These are phyloP conservation scores for Eleutherodactylus coqui DNA, from an alignment of 2,797 vertebrate genomes.

Conservation along the genomic window DNA sequence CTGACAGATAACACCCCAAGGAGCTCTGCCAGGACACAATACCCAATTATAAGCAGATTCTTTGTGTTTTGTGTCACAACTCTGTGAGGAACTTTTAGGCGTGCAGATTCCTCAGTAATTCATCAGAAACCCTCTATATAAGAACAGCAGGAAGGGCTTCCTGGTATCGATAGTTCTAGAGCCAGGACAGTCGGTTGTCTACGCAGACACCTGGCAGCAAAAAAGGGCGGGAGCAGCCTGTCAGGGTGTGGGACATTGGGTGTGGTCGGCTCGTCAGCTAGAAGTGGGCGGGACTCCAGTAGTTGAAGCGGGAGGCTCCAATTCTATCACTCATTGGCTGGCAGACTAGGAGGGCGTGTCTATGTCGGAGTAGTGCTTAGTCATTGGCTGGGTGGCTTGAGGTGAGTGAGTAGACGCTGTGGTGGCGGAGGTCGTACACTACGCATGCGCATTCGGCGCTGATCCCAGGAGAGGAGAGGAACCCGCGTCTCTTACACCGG, in stretches of 20 bases:
- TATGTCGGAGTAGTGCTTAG: background rate
- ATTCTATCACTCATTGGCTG: background rate
- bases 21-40: background rate
- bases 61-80: background rate
- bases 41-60: background rate
- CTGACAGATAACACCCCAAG: background rate
- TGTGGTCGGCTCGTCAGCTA: constrained; percentile 18
- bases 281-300: background rate
- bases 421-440: constrained; percentile 29
- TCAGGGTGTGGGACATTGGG: constrained; percentile 19
- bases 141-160: background rate
- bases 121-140: background rate
- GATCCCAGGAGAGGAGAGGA: constrained; percentile 42
- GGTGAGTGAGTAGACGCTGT: constrained; percentile 48
- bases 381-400: constrained; percentile 47
- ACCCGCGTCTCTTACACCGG: constrained; percentile 10
- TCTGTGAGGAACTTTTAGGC: background rate
- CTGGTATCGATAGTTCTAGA: background rate
- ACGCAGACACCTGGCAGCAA: constrained; percentile 21
- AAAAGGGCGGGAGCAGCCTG: constrained; percentile 24
- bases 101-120: background rate
- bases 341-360: background rate
- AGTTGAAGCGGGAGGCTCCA: constrained; percentile 29
- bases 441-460: constrained; percentile 49
- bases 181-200: background rate